These are phyloP conservation scores for Sylvia atricapilla DNA, from an alignment of 2,113 vertebrate genomes.

Conservation along the genomic window DNA sequence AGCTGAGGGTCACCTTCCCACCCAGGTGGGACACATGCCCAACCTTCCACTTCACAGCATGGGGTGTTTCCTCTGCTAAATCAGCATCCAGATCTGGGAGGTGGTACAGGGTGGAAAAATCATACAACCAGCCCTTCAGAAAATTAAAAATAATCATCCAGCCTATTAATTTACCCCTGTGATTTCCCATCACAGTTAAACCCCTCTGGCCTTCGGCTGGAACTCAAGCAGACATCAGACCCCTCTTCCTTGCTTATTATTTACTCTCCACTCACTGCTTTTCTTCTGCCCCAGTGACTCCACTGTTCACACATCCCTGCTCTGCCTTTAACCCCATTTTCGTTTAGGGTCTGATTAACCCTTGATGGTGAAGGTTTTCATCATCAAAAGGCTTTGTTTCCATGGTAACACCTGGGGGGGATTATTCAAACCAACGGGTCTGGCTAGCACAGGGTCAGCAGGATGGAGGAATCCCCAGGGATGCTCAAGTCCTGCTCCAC, in stretches of 20 bases:
- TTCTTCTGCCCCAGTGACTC: slow-evolving; percentile 32
- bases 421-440: not conserved
- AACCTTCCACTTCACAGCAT: not conserved
- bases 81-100: not conserved
- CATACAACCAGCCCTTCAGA: not conserved
- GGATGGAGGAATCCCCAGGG: slow-evolving; percentile 22
- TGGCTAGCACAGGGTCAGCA: not conserved
- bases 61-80: not conserved
- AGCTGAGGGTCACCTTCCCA: not conserved
- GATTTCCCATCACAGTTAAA: not conserved
- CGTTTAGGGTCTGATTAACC: slow-evolving; percentile 51
- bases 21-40: accelerated
- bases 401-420: slow-evolving; percentile 14
- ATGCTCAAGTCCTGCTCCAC: not conserved
- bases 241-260: not conserved
- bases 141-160: not conserved
- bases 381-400: slow-evolving; percentile 35
- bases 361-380: not conserved
- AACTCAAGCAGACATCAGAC: not conserved
- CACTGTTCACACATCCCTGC: not conserved
- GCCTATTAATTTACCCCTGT: not conserved
- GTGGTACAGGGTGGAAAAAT: not conserved
- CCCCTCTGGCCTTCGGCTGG: not conserved
- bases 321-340: slow-evolving; percentile 27
- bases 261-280: not conserved